phyloP scores from a whole-genome alignment of 2,888 invertebrate genomes.

The Zeuzera pyrina region DNA sequence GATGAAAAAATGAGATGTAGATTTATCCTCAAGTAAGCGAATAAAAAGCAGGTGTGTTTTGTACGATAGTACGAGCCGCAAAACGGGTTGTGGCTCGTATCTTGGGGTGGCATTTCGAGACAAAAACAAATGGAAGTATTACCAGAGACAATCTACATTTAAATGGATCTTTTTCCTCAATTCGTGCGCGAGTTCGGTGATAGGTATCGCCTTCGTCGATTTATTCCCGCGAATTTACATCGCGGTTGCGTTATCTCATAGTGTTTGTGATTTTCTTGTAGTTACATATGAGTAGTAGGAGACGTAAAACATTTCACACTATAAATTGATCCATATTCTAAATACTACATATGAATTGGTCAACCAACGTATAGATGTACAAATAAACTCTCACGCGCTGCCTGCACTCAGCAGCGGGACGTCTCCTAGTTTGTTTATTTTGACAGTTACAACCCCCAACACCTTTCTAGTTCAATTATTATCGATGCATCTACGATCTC shows the following conservation, averaged over 20 bases:
- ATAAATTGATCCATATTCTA: not conserved
- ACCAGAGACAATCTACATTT: constrained; percentile 69
- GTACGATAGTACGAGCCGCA: constrained; percentile 25
- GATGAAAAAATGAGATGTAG: no score
- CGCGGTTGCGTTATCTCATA: constrained; percentile 10
- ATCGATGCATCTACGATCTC: no score
- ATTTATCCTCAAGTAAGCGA: constrained; percentile 21
- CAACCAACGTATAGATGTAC: no score
- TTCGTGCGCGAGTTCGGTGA: constrained; percentile 63
- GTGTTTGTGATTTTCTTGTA: no score
- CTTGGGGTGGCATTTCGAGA: constrained; percentile 45
- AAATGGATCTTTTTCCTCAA: constrained; percentile 71
- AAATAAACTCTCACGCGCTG: no score
- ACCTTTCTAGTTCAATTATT: no score
- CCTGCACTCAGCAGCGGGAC: no score
- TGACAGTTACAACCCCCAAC: not conserved
- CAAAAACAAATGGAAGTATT: constrained; percentile 72
- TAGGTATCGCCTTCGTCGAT: constrained; percentile 63
- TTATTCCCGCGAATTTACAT: constrained; percentile 64
- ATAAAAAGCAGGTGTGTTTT: constrained; percentile 20
- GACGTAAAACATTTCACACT: no score
- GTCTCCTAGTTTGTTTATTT: not conserved
- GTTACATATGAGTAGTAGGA: no score
- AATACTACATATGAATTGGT: not conserved
- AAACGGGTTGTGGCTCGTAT: constrained; percentile 43